A percentile compares a stretch with the other conserved stretches of the same genome.
These are phyloP conservation scores for Cladorhizidae sp. DNA, from an alignment of 37 sponge, comb jelly and placozoan genomes.

Conservation along the genomic window DNA sequence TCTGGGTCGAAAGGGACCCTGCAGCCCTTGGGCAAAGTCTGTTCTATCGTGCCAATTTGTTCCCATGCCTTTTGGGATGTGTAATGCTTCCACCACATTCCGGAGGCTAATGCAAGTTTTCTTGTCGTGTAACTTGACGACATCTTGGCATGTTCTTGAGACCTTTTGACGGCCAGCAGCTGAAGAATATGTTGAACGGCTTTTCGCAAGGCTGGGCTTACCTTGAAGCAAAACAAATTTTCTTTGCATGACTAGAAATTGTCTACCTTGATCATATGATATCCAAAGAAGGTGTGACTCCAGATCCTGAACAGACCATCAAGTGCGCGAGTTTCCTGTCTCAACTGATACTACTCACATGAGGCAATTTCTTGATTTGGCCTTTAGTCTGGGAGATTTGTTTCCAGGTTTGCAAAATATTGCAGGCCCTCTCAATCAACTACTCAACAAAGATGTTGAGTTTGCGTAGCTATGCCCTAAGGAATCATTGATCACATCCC, in stretches of 20 bases:
- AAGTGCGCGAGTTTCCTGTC: background rate
- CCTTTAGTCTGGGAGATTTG: slow-evolving; percentile 43
- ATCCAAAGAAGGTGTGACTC: slow-evolving; percentile 14
- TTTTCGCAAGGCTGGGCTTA: slow-evolving; percentile 16
- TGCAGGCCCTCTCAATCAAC: slow-evolving; percentile 32
- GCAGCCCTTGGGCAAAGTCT: slow-evolving; percentile 30
- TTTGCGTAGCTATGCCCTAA: background rate
- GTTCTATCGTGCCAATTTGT: slow-evolving; percentile 13
- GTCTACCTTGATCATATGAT: slow-evolving; percentile 36
- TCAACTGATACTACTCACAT: slow-evolving; percentile 2
- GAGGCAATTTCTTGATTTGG: slow-evolving; percentile 29
- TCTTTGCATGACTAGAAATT: background rate
- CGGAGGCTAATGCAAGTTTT: slow-evolving; percentile 65
- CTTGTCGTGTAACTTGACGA: slow-evolving; percentile 63
- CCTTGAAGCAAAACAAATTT: slow-evolving; percentile 45
- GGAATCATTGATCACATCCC: background rate
- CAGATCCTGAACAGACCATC: slow-evolving; percentile 11
- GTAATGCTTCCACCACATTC: too few relatives aligned
- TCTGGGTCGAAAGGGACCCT: slow-evolving; percentile 58
- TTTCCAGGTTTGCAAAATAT: slow-evolving; percentile 22
- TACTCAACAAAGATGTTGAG: slow-evolving; percentile 11
- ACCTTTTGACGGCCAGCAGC: slow-evolving; percentile 30
- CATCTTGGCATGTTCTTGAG: slow-evolving; percentile 26
- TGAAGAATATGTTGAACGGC: slow-evolving; percentile 20
- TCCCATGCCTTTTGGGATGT: slow-evolving; percentile 65